Base-by-base conservation (phyloP, 2,888 invertebrate species). In the Macaria notata region DNA sequence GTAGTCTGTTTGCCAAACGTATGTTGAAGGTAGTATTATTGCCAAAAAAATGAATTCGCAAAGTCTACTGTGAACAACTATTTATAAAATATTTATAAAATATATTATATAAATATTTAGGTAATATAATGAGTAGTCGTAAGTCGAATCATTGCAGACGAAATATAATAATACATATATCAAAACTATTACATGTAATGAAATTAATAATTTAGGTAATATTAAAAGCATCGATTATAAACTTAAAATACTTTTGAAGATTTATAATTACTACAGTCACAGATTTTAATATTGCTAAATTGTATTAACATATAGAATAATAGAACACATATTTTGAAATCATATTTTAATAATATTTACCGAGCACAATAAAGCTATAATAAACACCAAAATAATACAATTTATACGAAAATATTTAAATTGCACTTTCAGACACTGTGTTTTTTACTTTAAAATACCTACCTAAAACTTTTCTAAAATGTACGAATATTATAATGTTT, bases 71-170 rank as follows among this genome's bases (percentile, higher is more conserved):
- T 19, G 19, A 19, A 19, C 19, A 19, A 19, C 19, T 19, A 19
- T 19, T 19, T 19, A 19, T 19, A 7, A 38, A 38, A 38, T 19
- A 19, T 19, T 19, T 19, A 19, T 19, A 7, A 38, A 38, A 38
- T 38, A 38, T 19, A 19, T 19, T 19, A 19, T 36, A 6, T 36
- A 36, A 1, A 7, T 36, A 36, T 4, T 36, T 36, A 36, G 4
- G 4, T 7, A 36, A 36, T 6, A 36, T 36, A 36, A 36, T 36
- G 33, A 36, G 5, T 45, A 44, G 44, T 36, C 42, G 31, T 75
- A 73, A 74, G 73, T 63, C 61, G 67, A 73, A 69, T 58, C 48
- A 69, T 71, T 72, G 65, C 73, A 76, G 72, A 76, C 70, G 70
- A 74, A 71, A 66, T 65, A 1, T 8, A 41, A 65, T 65, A 67